Evolutionary conservation across 2,888 invertebrate genomes (phyloP).

Genomic region (Steinernema carpocapsae): DNA sequence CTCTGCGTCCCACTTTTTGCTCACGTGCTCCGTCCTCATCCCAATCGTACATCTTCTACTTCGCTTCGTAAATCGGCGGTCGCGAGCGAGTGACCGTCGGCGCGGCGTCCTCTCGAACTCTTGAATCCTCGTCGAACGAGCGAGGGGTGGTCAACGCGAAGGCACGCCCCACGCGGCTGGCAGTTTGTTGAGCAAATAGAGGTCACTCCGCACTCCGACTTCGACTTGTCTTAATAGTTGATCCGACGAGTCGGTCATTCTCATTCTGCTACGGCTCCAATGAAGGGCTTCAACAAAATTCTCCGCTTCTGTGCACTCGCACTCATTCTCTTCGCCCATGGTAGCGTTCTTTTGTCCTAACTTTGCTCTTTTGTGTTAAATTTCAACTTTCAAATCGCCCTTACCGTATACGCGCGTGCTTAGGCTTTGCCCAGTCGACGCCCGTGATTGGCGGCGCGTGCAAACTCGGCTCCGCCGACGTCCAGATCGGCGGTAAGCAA

Average conservation of each 20-base stretch:
- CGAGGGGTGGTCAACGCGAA: constrained; percentile 20
- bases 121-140: neutral
- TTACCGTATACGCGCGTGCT: constrained; percentile 6
- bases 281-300: constrained; percentile 1
- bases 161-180: constrained; percentile 31
- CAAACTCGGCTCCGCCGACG: constrained; percentile 64
- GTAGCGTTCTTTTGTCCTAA: neutral
- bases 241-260: constrained; percentile 5
- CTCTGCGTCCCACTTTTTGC: too few species aligned
- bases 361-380: neutral
- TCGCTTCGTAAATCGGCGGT: constrained; percentile 23
- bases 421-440: constrained; percentile 49
- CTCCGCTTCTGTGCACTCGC: neutral
- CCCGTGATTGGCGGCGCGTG: constrained; percentile 68
- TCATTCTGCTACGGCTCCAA: neutral
- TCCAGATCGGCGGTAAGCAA: constrained; percentile 68
- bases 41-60: constrained; percentile 3
- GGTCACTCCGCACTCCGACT: constrained; percentile 18
- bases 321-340: constrained; percentile 5
- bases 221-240: constrained; percentile 17
- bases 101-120: constrained; percentile 20
- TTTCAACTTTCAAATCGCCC: neutral
- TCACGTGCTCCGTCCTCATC: too few species aligned
- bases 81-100: constrained; percentile 29
- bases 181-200: constrained; percentile 33